Evolutionary conservation across 2,888 invertebrate species (phyloP), one percentile per base, ranked within the genome.

Genomic region (Diogma glabrata): DNA sequence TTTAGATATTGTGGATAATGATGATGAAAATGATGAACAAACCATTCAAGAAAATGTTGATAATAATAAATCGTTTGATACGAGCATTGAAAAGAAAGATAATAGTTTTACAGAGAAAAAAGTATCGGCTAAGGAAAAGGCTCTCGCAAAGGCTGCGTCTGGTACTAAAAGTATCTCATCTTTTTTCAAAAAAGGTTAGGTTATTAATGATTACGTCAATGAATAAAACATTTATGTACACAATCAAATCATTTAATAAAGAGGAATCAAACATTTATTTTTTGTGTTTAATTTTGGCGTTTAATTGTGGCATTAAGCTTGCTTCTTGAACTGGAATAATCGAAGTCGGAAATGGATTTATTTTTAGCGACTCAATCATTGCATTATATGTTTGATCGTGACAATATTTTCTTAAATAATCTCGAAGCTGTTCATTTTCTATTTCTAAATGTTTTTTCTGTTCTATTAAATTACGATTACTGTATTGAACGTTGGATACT

Each of bases 151-250:
- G 66, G 84, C 87, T 51, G 88, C 89, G 24, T 75, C 77, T 60
- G 85, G 87, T 48, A 82, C 84, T 23, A 89, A 87, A 71, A 83
- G 77, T 60, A 87, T 89, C 63, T 79, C 84, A 50, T 81, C 82
- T 26, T 88, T 87, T 71, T 89, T 89, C 65, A 79, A 77, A 58
- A 86, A 88, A 56, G 16, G 10, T 10, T 46, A 26, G 24, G 23
- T 24, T 24, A 24, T n/a, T n/a, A n/a, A n/a, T n/a, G n/a, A n/a
- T n/a, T n/a, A n/a, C n/a, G n/a, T n/a, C n/a, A n/a, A n/a, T n/a
- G n/a, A n/a, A n/a, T n/a, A n/a, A n/a, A n/a, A n/a, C n/a, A n/a
- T n/a, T n/a, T n/a, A n/a, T n/a, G n/a, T n/a, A n/a, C n/a, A n/a
- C n/a, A n/a, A n/a, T n/a, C n/a, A n/a, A n/a, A 14, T 43, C 20